A percentile compares a stretch with the other conserved stretches of the same genome.
Conservation (phyloP, 2,113 vertebrate genomes). For the Perognathus longimembris region DNA sequence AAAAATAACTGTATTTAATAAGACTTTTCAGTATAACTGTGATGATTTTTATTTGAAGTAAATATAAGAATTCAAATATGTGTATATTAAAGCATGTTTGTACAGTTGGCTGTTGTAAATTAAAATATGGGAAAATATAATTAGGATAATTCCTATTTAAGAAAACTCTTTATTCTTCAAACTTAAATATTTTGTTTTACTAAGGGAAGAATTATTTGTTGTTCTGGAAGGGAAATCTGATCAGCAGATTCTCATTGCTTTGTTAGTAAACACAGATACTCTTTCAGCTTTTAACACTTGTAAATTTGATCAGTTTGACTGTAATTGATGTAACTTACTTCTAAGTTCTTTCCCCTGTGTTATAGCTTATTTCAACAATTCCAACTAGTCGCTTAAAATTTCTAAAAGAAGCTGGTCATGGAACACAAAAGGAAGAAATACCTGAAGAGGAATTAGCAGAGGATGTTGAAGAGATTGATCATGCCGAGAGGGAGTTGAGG, state of each 20-base stretch:
- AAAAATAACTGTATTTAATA: neutral
- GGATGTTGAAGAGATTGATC: constrained; percentile 97
- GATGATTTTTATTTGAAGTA: constrained; percentile 38
- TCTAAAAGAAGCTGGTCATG: constrained; percentile 97
- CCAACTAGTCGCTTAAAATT: constrained; percentile 98
- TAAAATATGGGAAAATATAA: constrained; percentile 47
- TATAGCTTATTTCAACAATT: constrained; percentile 96
- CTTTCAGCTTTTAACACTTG: neutral
- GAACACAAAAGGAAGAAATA: constrained; percentile 98
- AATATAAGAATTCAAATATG: constrained; percentile 20
- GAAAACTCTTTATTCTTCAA: constrained; percentile 36
- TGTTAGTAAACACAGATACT: constrained; percentile 4
- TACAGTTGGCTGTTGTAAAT: neutral
- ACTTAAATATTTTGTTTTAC: constrained; percentile 38
- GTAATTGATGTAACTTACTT: constrained; percentile 28
- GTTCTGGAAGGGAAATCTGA: constrained; percentile 23
- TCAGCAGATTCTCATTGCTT: constrained; percentile 33
- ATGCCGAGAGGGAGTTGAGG: constrained; percentile 97
- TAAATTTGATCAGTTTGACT: constrained; percentile 41
- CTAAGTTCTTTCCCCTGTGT: constrained; percentile 71
- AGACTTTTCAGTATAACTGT: too few relatives aligned
- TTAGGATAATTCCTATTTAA: constrained; percentile 33
- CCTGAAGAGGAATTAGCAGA: constrained; percentile 97
- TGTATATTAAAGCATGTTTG: neutral
- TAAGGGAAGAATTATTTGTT: constrained; percentile 50